These are phyloP conservation scores for Hartigia nigra DNA, from an alignment of 2,888 invertebrate genomes.

Conservation along the genomic window DNA sequence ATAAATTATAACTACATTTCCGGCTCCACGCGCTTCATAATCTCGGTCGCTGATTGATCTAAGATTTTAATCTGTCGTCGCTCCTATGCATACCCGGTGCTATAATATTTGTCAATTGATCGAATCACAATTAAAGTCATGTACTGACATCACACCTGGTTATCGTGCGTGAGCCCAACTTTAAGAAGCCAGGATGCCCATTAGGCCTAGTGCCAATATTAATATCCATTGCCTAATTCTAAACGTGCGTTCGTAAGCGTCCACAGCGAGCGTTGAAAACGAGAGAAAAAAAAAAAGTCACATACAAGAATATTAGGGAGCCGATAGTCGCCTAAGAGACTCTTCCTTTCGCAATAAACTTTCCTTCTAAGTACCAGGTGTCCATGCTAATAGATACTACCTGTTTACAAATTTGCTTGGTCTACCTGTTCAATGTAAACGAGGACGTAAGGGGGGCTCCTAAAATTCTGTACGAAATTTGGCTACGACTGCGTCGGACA, in stretches of 20 bases:
- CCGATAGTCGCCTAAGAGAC: neutral
- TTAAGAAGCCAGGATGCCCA: neutral
- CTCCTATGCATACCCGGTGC: neutral
- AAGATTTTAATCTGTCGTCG: neutral
- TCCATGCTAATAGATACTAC: neutral
- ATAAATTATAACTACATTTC: too few species aligned
- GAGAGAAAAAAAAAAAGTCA: neutral
- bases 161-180: neutral
- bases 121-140: neutral
- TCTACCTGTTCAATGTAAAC: neutral
- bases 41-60: neutral
- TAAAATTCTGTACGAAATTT: neutral
- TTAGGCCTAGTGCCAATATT: neutral
- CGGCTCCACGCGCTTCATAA: neutral
- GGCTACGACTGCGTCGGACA: neutral
- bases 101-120: neutral
- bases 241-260: constrained; percentile 16
- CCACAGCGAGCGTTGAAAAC: neutral
- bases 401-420: constrained; percentile 11
- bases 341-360: neutral
- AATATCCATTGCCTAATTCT: neutral
- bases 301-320: constrained; percentile 11
- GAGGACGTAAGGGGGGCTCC: neutral
- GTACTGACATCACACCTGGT: neutral
- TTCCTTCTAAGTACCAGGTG: neutral